Conservation (phyloP, 2,888 invertebrate genomes). For the Zhengitettix transpicula region DNA sequence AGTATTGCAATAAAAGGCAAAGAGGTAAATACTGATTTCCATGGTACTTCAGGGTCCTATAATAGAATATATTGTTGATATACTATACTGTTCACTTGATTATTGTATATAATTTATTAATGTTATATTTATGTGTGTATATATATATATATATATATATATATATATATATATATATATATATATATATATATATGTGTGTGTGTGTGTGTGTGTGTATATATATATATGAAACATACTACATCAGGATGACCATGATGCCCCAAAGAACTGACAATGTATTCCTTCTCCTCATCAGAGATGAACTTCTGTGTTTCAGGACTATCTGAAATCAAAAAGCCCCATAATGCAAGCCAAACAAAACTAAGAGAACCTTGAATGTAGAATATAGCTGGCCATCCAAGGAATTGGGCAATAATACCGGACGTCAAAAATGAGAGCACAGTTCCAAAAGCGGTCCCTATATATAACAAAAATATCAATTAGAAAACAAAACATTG, state of each 20-base stretch:
- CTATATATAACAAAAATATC: neutral
- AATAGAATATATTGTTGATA: neutral
- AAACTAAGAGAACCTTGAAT: constrained; percentile 54
- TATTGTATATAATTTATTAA: neutral
- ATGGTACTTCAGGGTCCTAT: constrained; percentile 47
- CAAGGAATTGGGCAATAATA: constrained; percentile 45
- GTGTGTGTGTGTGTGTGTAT: no score
- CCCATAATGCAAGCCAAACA: constrained; percentile 62
- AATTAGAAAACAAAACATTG: no score
- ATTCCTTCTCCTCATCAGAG: neutral
- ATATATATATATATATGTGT: no score
- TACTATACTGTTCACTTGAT: neutral
- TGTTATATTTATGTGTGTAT: neutral
- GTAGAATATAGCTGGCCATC: constrained; percentile 75
- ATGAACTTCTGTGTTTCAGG: neutral
- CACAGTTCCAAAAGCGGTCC: constrained; percentile 36
- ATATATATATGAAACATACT: no score
- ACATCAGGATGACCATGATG: no score
- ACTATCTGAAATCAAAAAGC: constrained; percentile 18
- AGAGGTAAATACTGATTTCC: constrained; percentile 52
- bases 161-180: no score
- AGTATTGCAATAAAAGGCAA: constrained; percentile 59
- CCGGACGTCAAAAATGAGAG: constrained; percentile 63
- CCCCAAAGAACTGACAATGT: no score
- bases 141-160: neutral